Evolutionary conservation across 2,113 vertebrate genomes (phyloP), one percentile per base, ranked within the genome.

Genomic region (Phrynosoma blainvillii): DNA sequence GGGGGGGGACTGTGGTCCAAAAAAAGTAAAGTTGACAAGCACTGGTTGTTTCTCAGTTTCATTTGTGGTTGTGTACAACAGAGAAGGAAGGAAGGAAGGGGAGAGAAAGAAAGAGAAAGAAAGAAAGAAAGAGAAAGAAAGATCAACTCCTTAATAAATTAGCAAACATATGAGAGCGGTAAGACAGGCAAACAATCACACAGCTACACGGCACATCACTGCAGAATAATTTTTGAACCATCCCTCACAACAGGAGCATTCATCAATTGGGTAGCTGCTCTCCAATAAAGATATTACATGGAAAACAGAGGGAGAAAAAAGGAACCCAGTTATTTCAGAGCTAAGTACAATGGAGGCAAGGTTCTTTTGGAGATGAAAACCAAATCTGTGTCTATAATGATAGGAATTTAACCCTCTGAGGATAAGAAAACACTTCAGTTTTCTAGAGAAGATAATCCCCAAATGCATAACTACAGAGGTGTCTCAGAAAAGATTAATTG

Each of bases 391-490:
- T 20, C 25, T 11, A 40, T 23, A 30, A 56, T 5, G 3, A 32
- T 62, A 32, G 56, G 79, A 62, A 80, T 25, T 68, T 40, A 30
- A 68, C 65, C 62, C 25, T 68, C 36, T 1, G 25, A 30, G 36
- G 11, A 59, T 40, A 52, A 47, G 23, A 18, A 18, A 11, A 0
- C 3, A 21, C 6, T 74, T 70, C 71, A 82, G 8, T 47, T 10
- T 73, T 36, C 70, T 1, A 3, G 0, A 18, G 1, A 25, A 65
- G 27, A 18, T n/a, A 36, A 4, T 0, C 20, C 79, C 62, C 14
- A 84, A 62, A 62, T 18, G 59, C 59, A 62, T 62, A 62, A 62
- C 59, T 62, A 62, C 59, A 62, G 12, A 62, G 13, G 59, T 62
- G 54, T 0, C 13, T 8, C 21, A 1, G 71, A 40, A 86, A 71